These are phyloP conservation scores for Cotesia congregata DNA, from an alignment of 2,888 invertebrate species.

Conservation along the genomic window DNA sequence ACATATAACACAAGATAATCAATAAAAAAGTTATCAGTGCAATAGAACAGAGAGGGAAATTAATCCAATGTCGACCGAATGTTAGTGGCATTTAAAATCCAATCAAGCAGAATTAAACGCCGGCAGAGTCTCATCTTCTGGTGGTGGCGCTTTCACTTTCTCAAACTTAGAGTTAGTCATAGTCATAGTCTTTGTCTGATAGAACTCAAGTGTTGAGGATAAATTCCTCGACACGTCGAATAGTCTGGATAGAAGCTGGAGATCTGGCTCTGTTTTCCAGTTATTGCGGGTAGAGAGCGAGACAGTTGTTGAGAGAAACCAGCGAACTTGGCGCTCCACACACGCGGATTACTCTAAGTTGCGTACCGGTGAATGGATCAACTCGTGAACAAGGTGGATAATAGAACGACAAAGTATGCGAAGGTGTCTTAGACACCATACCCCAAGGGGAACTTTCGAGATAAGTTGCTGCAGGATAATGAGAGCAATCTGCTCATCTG, in stretches of 20 bases:
- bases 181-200: background rate
- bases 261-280: constrained; percentile 52
- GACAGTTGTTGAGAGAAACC: constrained; percentile 15
- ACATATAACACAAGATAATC: no score
- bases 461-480: constrained; percentile 58
- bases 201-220: constrained; percentile 13
- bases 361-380: constrained; percentile 23
- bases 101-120: constrained; percentile 16
- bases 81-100: constrained; percentile 22
- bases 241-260: constrained; percentile 18
- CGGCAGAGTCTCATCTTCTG: no score
- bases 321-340: background rate
- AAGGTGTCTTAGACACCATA: constrained; percentile 43
- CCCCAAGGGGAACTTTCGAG: background rate
- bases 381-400: constrained; percentile 42
- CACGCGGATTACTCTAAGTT: background rate
- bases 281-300: constrained; percentile 51
- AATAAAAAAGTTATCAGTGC: background rate
- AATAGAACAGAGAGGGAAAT: background rate
- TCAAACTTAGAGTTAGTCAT: background rate
- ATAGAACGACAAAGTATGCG: constrained; percentile 38
- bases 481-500: constrained; percentile 61
- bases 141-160: no score
- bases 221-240: constrained; percentile 32
- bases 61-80: constrained; percentile 1